Conservation (phyloP, 1,140 invertebrate species). For the Micrasema longulum region DNA sequence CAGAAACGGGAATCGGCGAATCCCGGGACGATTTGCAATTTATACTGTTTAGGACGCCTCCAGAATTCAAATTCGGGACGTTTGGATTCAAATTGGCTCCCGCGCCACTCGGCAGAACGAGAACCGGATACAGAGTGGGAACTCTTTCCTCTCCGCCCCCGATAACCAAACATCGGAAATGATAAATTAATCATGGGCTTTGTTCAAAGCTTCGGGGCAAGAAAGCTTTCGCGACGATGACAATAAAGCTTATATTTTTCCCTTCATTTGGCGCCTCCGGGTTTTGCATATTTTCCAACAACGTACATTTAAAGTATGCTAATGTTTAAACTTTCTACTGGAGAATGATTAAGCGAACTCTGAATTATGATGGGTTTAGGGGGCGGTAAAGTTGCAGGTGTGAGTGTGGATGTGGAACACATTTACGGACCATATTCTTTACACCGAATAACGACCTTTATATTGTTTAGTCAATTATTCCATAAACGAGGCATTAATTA, state of each 20-base stretch:
- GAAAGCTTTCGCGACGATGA: constrained; percentile 22
- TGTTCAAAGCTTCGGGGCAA: constrained; percentile 15
- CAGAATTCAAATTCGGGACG: constrained; percentile 41
- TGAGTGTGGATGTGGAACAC: no score
- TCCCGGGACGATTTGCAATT: constrained; percentile 40
- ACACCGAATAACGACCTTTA: no score
- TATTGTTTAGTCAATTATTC: no score
- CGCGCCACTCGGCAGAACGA: constrained; percentile 6
- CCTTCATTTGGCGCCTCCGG: constrained; percentile 46
- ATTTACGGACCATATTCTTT: no score
- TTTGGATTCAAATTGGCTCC: constrained; percentile 44
- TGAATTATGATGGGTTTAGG: no score
- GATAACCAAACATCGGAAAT: constrained; percentile 41
- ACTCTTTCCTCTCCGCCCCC: not conserved
- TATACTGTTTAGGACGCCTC: constrained; percentile 40
- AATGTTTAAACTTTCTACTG: constrained; percentile 21
- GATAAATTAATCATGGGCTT: constrained; percentile 44
- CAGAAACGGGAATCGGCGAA: constrained; percentile 39
- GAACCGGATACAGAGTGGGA: not conserved
- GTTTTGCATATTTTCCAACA: constrained; percentile 50
- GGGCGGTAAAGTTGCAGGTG: no score
- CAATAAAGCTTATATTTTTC: constrained; percentile 50
- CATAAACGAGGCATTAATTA: no score
- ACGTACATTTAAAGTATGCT: constrained; percentile 27
- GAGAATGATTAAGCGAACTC: constrained; percentile 1